Base-by-base conservation (phyloP, 2,113 vertebrate genomes). In the Dascyllus trimaculatus region DNA sequence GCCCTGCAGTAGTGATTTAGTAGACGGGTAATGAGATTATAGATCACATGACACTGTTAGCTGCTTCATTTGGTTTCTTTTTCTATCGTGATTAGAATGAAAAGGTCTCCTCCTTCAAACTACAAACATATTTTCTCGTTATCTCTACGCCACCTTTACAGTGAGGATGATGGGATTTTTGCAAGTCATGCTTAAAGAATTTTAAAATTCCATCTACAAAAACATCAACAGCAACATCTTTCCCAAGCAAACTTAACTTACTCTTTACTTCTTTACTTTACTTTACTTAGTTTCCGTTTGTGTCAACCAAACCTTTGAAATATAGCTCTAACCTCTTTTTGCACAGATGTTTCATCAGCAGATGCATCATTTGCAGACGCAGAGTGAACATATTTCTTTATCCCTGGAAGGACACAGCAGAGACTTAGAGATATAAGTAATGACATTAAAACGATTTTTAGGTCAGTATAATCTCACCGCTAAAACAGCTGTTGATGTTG, bases 381-480 rank as follows among this genome's bases (percentile, higher is more conserved):
- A 52, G 51, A 60, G 1, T 4, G 14, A 48, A 5, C 29, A 4
- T 0, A 9, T 53, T 32, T 68, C 53, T 51, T 79, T 15, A 51
- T 38, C 4, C 19, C 71, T 80, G 60, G 25, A 80, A 51, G 19
- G 2, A 58, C 15, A 40, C 8, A 38, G 2, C 18, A 49, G 19
- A 49, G 19, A n/a, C 17, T 1, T 7, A 48, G 3, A 29, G 7
- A 35, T 35, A 0, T 35, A 10, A 35, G 32, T 7, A 46, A 5
- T 46, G 15, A 46, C 18, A 35, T 35, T 9, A 35, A 35, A 35
- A 8, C 9, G 32, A 35, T 35, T 35, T 35, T 35, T 35, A 9
- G 8, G 32, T 35, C 7, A 10, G 5, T 49, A 13, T 13, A n/a
- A 43, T 43, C 21, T 84, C 49, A 75, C 82, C 73, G 63, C 26